Percentiles rank a stretch among this genome's conserved stretches.
phyloP scores from a whole-genome alignment of 2,888 invertebrate species.

The Fragum sueziense region DNA sequence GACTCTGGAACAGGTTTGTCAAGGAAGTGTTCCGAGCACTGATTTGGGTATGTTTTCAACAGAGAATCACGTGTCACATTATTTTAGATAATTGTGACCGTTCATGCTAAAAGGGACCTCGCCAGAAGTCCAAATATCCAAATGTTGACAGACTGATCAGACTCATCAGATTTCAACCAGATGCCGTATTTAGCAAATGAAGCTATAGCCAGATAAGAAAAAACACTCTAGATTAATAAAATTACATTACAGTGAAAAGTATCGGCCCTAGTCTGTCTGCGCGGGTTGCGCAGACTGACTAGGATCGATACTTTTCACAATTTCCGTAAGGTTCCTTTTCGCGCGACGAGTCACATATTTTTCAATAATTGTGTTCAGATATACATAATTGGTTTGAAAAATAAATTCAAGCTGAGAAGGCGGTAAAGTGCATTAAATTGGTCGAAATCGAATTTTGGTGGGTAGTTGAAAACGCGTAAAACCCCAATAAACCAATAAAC shows the following conservation, averaged over 20 bases:
- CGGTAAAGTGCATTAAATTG: background rate
- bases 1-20: conserved; percentile 9
- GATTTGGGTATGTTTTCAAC: conserved; percentile 6
- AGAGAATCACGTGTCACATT: background rate
- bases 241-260: too few relatives aligned
- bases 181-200: too few relatives aligned
- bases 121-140: background rate
- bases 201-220: too few relatives aligned
- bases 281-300: too few relatives aligned
- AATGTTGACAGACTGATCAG: background rate
- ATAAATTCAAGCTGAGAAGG: background rate
- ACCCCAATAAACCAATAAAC: too few relatives aligned
- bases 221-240: too few relatives aligned
- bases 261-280: too few relatives aligned
- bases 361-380: background rate
- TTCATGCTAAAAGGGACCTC: background rate
- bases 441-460: too few relatives aligned
- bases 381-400: background rate
- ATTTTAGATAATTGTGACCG: background rate
- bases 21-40: conserved; percentile 7
- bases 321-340: too few relatives aligned
- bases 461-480: too few relatives aligned
- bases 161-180: background rate
- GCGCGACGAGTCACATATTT: too few relatives aligned
- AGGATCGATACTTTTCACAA: too few relatives aligned